phyloP scores from a whole-genome alignment of 2,888 invertebrate genomes.

The Morinoia aosen region DNA sequence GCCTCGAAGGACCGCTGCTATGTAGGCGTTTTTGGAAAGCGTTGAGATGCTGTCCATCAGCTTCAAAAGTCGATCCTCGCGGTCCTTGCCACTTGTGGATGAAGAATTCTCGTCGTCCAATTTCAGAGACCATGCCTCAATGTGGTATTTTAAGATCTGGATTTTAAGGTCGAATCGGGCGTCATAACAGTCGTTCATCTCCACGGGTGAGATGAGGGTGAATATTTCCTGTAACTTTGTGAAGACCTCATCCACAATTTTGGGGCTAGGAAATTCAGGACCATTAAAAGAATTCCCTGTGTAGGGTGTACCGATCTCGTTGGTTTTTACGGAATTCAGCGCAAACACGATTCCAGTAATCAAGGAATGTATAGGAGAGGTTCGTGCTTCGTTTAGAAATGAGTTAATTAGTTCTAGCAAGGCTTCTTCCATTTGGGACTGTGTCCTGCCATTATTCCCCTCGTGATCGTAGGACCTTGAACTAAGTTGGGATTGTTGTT shows the following conservation, averaged over 20 bases:
- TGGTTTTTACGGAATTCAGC: not conserved
- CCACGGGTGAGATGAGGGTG: not conserved
- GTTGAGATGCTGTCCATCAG: not conserved
- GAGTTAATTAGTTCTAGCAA: not conserved
- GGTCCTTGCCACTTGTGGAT: not conserved
- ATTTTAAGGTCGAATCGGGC: not conserved
- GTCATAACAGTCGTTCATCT: not conserved
- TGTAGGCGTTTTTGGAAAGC: not conserved
- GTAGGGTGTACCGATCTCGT: not conserved
- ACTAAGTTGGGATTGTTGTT: not conserved
- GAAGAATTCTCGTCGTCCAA: not conserved
- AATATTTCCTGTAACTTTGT: not conserved
- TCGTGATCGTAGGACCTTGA: not conserved
- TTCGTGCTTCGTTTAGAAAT: not conserved
- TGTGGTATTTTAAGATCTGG: not conserved
- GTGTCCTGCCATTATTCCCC: not conserved
- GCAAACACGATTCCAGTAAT: not conserved
- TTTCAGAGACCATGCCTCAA: not conserved
- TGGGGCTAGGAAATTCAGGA: not conserved
- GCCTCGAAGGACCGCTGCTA: not conserved
- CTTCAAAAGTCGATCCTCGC: not conserved
- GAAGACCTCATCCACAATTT: not conserved
- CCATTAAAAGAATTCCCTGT: not conserved
- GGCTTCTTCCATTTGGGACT: not conserved
- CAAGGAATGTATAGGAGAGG: not conserved